A percentile compares a stretch with the other conserved stretches of the same genome.
These are phyloP conservation scores for Trypoxylus dichotomus DNA, from an alignment of 1,140 invertebrate genomes.

Conservation along the genomic window DNA sequence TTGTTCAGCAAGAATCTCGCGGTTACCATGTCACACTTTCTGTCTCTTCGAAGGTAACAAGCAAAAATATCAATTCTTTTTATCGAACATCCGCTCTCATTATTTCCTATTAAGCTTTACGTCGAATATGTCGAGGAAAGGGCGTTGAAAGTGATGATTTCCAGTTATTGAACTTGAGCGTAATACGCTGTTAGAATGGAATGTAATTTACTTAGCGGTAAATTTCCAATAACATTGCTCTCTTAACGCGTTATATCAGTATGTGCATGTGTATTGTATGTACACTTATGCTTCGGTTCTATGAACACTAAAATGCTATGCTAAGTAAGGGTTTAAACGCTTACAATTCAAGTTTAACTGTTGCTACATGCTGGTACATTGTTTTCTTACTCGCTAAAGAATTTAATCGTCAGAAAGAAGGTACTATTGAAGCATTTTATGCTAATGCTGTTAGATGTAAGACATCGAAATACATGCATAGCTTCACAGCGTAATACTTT, in stretches of 20 bases:
- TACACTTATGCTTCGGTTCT: background rate
- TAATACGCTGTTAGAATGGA: background rate
- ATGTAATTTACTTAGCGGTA: slow-evolving; percentile 11
- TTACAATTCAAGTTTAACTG: too few relatives aligned
- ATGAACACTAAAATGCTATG: too few relatives aligned
- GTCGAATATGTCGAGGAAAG: background rate
- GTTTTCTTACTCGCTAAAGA: too few relatives aligned
- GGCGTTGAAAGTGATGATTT: background rate
- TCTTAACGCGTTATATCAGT: background rate
- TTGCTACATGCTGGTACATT: too few relatives aligned
- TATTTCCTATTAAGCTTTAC: background rate
- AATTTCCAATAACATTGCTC: background rate
- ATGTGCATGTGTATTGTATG: background rate
- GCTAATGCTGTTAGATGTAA: too few relatives aligned
- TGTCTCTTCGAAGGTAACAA: background rate
- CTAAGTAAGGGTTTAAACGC: too few relatives aligned
- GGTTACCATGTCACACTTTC: background rate
- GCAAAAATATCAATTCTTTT: background rate
- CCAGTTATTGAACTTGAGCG: background rate
- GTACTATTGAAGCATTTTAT: too few relatives aligned
- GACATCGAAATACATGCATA: too few relatives aligned
- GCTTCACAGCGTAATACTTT: too few relatives aligned
- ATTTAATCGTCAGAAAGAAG: too few relatives aligned
- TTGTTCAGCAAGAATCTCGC: background rate
- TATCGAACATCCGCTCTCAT: background rate